Conservation (phyloP, 2,888 invertebrate species). For the Auanema freiburgensis region DNA sequence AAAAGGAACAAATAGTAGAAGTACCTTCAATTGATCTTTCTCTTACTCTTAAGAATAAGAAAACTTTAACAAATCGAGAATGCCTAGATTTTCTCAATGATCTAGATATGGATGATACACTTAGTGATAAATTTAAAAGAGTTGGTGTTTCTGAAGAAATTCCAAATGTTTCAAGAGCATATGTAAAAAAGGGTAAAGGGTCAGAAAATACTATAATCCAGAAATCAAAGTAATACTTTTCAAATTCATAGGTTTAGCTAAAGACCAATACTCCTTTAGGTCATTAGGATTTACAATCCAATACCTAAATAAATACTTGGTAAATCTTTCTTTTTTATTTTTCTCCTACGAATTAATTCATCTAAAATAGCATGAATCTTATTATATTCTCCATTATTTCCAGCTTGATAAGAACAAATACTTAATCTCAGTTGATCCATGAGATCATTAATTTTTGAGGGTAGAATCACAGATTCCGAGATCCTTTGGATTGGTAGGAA, state of each 20-base stretch:
- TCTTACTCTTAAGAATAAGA: slow-evolving; percentile 17
- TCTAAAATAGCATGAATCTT: slow-evolving; percentile 33
- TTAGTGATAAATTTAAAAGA: slow-evolving; percentile 22
- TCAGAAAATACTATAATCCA: slow-evolving; percentile 19
- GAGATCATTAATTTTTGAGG: slow-evolving; percentile 21
- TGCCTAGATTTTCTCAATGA: slow-evolving; percentile 19
- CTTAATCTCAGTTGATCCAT: slow-evolving; percentile 15
- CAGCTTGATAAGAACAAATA: slow-evolving; percentile 28
- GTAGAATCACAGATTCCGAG: slow-evolving; percentile 6
- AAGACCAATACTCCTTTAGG: slow-evolving; percentile 23
- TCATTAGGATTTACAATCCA: slow-evolving; percentile 21
- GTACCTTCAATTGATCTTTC: slow-evolving; percentile 22
- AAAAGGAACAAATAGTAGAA: slow-evolving; percentile 21
- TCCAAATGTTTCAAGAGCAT: slow-evolving; percentile 22
- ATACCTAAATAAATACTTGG: slow-evolving; percentile 27
- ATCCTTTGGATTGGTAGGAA: slow-evolving; percentile 1
- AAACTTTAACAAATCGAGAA: slow-evolving; percentile 21
- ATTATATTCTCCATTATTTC: slow-evolving; percentile 32
- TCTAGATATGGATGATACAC: slow-evolving; percentile 17
- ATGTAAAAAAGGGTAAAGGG: slow-evolving; percentile 18
- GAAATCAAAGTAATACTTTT: slow-evolving; percentile 12
- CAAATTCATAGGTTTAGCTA: slow-evolving; percentile 21
- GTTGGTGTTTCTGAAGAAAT: slow-evolving; percentile 19
- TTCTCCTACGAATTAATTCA: slow-evolving; percentile 21
- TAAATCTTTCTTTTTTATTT: slow-evolving; percentile 28